Base-by-base conservation (phyloP, 2,797 vertebrate species). In the Lophotriccus pileatus region DNA sequence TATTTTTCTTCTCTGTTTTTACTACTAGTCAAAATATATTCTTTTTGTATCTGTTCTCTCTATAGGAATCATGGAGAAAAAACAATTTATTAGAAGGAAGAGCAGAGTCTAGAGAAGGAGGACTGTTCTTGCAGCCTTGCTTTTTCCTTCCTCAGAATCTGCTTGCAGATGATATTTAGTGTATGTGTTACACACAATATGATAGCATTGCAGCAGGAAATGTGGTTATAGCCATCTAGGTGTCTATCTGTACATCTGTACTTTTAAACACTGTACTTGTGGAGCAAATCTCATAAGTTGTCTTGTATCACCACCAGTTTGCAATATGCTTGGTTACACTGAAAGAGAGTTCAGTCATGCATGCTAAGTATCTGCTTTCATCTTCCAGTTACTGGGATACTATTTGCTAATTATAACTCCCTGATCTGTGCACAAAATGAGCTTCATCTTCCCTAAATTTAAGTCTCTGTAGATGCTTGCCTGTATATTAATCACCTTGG, bases 131-230 rank as follows among this genome's bases (percentile, higher is more conserved):
- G 7, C 58, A 75, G 12, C 3, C 4, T 79, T 73, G 5, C 2
- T n/a, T 59, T 89, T 66, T 87, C 5, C 30, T 92, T 79, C 18
- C 24, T 69, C 28, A 62, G 27, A 82, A 84, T 69, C 32, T 73
- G 17, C 10, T 47, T 84, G 52, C 6, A 59, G 30, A 36, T 83
- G 21, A 17, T 34, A 72, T 28, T 39, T 41, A 63, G 43, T 34
- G 27, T 34, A 24, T 6, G 1, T 43, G 27, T 75, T 68, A 22
- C 4, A 55, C 6, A 27, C 0, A 7, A 7, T n/a, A 37, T 37
- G 14, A 56, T 70, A 87, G 10, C 14, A 36, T 22, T 69, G 14
- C 27, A 63, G n/a, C 11, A 82, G 53, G 6, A 56, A 18, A 69
- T 47, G 39, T 55, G 66, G 8, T 30, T 90, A 39, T 55, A 85